These are phyloP conservation scores for Tethea ocularis DNA, from an alignment of 2,888 invertebrate genomes.

Conservation along the genomic window DNA sequence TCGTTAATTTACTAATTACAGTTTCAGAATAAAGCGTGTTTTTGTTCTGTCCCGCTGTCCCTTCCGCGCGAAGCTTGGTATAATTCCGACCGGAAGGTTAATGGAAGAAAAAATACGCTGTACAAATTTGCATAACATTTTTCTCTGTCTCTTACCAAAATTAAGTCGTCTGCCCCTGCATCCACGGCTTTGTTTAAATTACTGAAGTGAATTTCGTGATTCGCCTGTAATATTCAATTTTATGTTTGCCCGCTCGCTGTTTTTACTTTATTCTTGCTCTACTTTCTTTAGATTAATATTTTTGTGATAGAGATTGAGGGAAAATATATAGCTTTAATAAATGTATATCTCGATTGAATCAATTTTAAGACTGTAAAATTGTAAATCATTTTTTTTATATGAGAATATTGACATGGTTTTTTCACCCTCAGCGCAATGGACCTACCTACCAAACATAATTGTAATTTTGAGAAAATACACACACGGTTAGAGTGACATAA, in stretches of 20 bases:
- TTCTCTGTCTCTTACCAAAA: slow-evolving; percentile 72
- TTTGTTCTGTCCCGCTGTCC: slow-evolving; percentile 63
- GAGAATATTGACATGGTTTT: too few species aligned
- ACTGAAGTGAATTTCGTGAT: slow-evolving; percentile 71
- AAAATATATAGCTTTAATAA: not conserved
- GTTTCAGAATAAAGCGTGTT: slow-evolving; percentile 76
- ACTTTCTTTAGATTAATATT: slow-evolving; percentile 22
- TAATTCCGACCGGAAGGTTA: slow-evolving; percentile 71
- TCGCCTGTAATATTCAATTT: slow-evolving; percentile 66
- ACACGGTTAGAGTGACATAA: too few species aligned
- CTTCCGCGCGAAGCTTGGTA: slow-evolving; percentile 48
- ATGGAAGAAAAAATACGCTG: slow-evolving; percentile 81
- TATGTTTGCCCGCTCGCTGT: slow-evolving; percentile 38
- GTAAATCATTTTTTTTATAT: too few species aligned
- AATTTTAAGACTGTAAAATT: too few species aligned
- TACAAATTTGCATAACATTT: slow-evolving; percentile 83
- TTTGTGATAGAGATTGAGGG: slow-evolving; percentile 1
- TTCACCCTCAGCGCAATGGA: too few species aligned
- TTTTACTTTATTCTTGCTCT: slow-evolving; percentile 30
- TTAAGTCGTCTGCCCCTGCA: slow-evolving; percentile 71
- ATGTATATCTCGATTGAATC: not conserved
- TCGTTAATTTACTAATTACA: slow-evolving; percentile 82
- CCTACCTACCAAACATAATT: too few species aligned
- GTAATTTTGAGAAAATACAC: too few species aligned
- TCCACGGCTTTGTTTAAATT: slow-evolving; percentile 77